Base-by-base conservation (phyloP, 2,113 vertebrate species). In the Octodon degus region DNA sequence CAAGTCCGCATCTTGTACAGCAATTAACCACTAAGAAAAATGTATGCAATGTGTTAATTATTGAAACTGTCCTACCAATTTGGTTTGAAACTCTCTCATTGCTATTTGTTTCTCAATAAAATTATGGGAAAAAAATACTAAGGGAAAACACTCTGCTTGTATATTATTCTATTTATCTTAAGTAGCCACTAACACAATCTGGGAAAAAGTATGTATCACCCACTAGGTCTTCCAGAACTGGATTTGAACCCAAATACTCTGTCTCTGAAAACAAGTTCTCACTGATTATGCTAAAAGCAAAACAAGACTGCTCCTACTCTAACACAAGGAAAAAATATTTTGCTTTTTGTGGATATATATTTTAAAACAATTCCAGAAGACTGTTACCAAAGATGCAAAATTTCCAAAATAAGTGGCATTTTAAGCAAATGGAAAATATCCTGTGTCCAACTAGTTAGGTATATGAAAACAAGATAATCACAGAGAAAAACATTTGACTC, bases 361-460 rank as follows among this genome's bases (percentile, higher is more conserved):
- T 83, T 94, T 37, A 86, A 97, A 96, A 62, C 50, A 86, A 72
- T 19, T 67, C 50, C 72, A 37, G 47, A 60, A 89, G 65, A 94
- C 3, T 81, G 8, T 96, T 86, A 70, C 10, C 53, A 60, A 87
- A 87, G 30, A 90, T 74, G 47, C 43, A 92, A 87, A 89, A 8
- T 91, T 94, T 81, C 53, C 83, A 84, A 96, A 94, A 93, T 81
- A 90, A 74, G 77, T 96, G 43, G 5, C 30, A 95, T 93, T 96
- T 96, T 95, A 92, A 76, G 43, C 81, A 72, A 96, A 53, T n/a
- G 37, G 25, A 95, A 94, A 93, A 60, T 74, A 81, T 90, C 68
- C 65, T n/a, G 7, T 47, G 79, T 65, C 13, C 93, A 91, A 95
- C 47, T 58, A 87, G 47, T 96, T 93, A 50, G 63, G 47, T 63